Conservation (phyloP, 2,888 invertebrate species). For the Euproctis similis region DNA sequence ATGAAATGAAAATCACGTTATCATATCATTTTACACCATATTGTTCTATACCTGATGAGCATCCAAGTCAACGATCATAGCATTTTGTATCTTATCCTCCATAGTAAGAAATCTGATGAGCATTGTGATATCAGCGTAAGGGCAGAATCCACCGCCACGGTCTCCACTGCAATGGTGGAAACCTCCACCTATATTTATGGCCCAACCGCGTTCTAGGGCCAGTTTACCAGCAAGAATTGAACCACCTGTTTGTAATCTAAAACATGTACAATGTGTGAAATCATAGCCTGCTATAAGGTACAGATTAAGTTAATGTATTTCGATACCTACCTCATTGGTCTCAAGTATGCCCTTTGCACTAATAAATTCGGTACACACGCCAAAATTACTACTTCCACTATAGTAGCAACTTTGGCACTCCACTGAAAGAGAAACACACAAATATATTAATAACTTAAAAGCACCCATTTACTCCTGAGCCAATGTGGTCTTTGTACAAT, state of each 20-base stretch:
- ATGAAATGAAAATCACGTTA: no score
- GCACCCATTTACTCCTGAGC: no score
- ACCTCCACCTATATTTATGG: slow-evolving; percentile 93
- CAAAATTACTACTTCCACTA: slow-evolving; percentile 85
- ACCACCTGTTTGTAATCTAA: slow-evolving; percentile 86
- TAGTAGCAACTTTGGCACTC: slow-evolving; percentile 86
- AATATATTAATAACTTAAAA: no score
- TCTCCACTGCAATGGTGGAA: slow-evolving; percentile 91
- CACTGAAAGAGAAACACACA: slow-evolving; percentile 71
- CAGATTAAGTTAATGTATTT: no score
- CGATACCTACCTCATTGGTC: slow-evolving; percentile 85
- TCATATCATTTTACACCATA: no score
- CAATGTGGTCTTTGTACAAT: no score
- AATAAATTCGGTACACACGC: slow-evolving; percentile 85
- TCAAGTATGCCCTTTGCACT: slow-evolving; percentile 84
- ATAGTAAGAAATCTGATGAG: slow-evolving; percentile 81
- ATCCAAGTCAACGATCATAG: slow-evolving; percentile 93
- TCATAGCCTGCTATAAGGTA: no score
- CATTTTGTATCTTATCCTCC: slow-evolving; percentile 75
- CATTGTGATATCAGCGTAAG: slow-evolving; percentile 92
- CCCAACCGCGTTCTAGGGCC: slow-evolving; percentile 89
- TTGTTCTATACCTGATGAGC: slow-evolving; percentile 90
- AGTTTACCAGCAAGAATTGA: slow-evolving; percentile 88
- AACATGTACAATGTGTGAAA: no score
- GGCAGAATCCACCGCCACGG: slow-evolving; percentile 90